Evolutionary conservation across 1,140 invertebrate species (phyloP), one percentile per base, ranked within the genome.

Genomic region (Papilio helenus): DNA sequence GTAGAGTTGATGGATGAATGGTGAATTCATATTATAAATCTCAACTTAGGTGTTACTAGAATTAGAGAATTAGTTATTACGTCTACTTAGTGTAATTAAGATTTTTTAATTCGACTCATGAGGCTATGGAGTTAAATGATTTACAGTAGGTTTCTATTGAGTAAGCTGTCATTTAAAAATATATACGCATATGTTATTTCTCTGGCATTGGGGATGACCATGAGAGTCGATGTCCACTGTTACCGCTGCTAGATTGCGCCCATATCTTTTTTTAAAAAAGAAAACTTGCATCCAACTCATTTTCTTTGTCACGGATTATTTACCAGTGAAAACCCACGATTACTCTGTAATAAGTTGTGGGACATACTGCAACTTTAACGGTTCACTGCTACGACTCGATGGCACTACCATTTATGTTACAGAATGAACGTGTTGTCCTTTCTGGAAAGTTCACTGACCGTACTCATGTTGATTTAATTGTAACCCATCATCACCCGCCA

Each of bases 371-470:
- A 68, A 29, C 12, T 16, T 68, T 68, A 68, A 68, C 61, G 23
- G 61, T 68, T 34, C 20, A 68, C 61, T 29, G 61, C 61, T 68
- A 68, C 61, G 61, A 29, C 61, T 29, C 26, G 61, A 68, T 29
- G 26, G 61, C 61, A 68, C 61, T 26, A 68, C 61, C 61, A 68
- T 68, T 68, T 68, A 68, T 68, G 61, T 29, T 34, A 68, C 8
- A 68, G 61, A 68, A 68, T 68, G 61, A 34, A 68, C 26, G 61
- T 68, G 26, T 29, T 68, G 61, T 68, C 61, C 61, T 68, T 68
- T 29, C 26, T 16, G 26, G 61, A 68, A 68, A 29, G 61, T 68
- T 68, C 61, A 68, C 3, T 68, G 61, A 68, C 61, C 61, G 5
- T 61, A 68, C 61, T 18, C 9, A 26, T 34, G 12, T 7, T 18